Evolutionary conservation across 2,113 vertebrate genomes (phyloP), one percentile per base, ranked within the genome.

Genomic region (Neotoma lepida): DNA sequence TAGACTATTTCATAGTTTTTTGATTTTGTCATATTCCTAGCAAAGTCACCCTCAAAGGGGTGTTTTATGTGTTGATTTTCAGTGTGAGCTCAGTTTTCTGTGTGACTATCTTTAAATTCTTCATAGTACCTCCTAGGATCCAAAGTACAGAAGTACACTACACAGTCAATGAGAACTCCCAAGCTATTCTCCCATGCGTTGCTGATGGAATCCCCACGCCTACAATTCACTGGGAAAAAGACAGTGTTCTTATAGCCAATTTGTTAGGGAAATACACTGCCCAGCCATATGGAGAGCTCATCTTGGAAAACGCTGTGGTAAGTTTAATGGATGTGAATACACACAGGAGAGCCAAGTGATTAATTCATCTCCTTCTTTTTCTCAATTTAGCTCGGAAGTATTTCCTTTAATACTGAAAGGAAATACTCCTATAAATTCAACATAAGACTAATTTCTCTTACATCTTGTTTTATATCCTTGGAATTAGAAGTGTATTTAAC

Each of bases 201-300:
- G 98, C 98, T 41, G 99, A 99, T 28, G 99, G 99, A 0, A 98
- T 99, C 86, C 99, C 99, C 94, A 97, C 98, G 88, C 99, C 99
- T 95, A 88, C 94, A 51, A 95, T 99, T 73, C 98, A 96, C 95
- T 99, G 99, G 99, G 99, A 98, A 96, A 99, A 98, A 93, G 98
- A 99, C 6, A 98, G 98, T 54, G 95, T 2, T 1, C 88, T 97
- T 24, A 94, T 99, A 95, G 96, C 95, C n/a, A 98, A 99, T 46
- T 96, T 64, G 85, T 66, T 89, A 58, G 99, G 98, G 93, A 99
- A 98, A 98, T 98, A 99, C 88, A 99, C 96, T 1, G 64, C 98
- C 91, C 96, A 99, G 87, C 98, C 98, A n/a, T 98, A 98, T 51
- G 99, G 99, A 97, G 98, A 99, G 94, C 98, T 99, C 84, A 84